Evolutionary conservation across 1,140 invertebrate species (phyloP).

Genomic region (Maniola jurtina): DNA sequence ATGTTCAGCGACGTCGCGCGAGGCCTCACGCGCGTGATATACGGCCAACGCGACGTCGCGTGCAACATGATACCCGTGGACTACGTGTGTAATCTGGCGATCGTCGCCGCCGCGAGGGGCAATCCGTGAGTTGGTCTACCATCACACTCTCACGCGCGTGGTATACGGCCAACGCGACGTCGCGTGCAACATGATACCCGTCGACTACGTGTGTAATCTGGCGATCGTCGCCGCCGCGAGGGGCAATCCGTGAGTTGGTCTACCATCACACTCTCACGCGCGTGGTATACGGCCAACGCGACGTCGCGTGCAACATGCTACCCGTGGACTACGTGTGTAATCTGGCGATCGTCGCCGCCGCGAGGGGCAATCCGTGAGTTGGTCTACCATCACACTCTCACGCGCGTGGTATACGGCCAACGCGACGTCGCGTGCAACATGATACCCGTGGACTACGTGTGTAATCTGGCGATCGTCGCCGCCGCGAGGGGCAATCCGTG

Average conservation of each 20-base stretch:
- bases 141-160: constrained; percentile 19
- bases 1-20: constrained; percentile 27
- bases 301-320: constrained; percentile 32
- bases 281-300: constrained; percentile 6
- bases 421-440: constrained; percentile 27
- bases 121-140: constrained; percentile 24
- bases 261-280: no score
- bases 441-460: constrained; percentile 36
- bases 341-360: constrained; percentile 31
- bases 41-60: constrained; percentile 17
- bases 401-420: constrained; percentile 14
- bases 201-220: constrained; percentile 37
- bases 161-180: constrained; percentile 16
- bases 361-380: constrained; percentile 28
- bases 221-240: constrained; percentile 33
- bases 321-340: constrained; percentile 39
- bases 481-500: constrained; percentile 30
- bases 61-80: constrained; percentile 38
- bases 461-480: constrained; percentile 34
- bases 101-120: constrained; percentile 32
- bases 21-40: constrained; percentile 24
- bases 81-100: constrained; percentile 33
- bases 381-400: no score
- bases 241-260: constrained; percentile 24
- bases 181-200: constrained; percentile 34